Evolutionary conservation across 2,888 invertebrate species (phyloP), one percentile per base, ranked within the genome.

Genomic region (Brachyopa scutellaris): DNA sequence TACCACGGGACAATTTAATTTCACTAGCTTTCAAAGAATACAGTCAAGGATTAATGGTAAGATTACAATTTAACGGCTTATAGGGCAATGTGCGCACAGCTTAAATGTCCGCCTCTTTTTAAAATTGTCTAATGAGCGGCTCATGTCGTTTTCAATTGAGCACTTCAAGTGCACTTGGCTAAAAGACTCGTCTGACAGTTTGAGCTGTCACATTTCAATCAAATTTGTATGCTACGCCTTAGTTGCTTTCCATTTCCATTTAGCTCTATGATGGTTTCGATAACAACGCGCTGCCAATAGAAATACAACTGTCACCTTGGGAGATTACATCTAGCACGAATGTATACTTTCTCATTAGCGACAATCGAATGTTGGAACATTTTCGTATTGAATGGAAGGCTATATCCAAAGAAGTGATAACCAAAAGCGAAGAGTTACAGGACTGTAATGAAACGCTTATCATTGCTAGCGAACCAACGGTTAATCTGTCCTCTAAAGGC

Each of bases 191-290:
- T n/a, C n/a, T n/a, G n/a, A n/a, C n/a, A n/a, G n/a, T n/a, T n/a
- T n/a, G n/a, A n/a, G n/a, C n/a, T n/a, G n/a, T n/a, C n/a, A n/a
- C n/a, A n/a, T n/a, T n/a, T n/a, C n/a, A n/a, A n/a, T n/a, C n/a
- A n/a, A n/a, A n/a, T n/a, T n/a, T n/a, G n/a, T n/a, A n/a, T n/a
- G n/a, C n/a, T n/a, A n/a, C n/a, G n/a, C n/a, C n/a, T n/a, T n/a
- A n/a, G n/a, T n/a, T n/a, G n/a, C n/a, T n/a, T n/a, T n/a, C 85
- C 85, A 5, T 11, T 87, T 17, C 5, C 1, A 2, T n/a, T 8
- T 40, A 94, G 94, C 89, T 97, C 29, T 95, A 93, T 86, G 96
- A 97, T 90, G 97, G 97, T 0, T 93, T 92, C 84, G 94, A 96
- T 87, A 92, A 92, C 0, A 92, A 92, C 1, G 94, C 94, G 0